Evolutionary conservation across 2,888 invertebrate genomes (phyloP), one percentile per base, ranked within the genome.

Genomic region (Metalampra italica): DNA sequence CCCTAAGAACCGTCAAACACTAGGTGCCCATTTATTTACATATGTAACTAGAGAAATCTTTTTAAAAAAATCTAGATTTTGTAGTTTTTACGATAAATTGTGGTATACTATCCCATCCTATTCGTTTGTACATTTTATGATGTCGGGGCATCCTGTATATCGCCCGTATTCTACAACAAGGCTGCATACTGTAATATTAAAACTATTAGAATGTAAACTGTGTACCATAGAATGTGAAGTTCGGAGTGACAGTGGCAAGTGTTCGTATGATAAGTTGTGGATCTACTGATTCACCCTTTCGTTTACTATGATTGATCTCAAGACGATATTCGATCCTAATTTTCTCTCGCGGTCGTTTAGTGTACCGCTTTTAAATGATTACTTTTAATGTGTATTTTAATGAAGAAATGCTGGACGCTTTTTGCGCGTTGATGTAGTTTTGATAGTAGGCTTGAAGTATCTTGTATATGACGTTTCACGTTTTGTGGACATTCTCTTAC

Each of bases 291-390:
- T 61, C 75, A 57, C 62, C 68, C 73, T 68, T 74, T 76, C 77
- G 76, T 74, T 76, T 72, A 78, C 80, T 81, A 78, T 73, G 77
- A 83, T 82, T 89, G 89, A 88, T 89, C 88, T 89, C 88, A 89
- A 81, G 77, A 84, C 82, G 82, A 82, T 86, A 82, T 85, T 87
- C 85, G 85, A 82, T 86, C 85, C 84, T 85, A 83, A 78, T 78
- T 69, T 75, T 79, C 71, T 78, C 75, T 75, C 64, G 79, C 78
- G 81, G 81, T 43, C 13, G 39, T 78, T 68, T 71, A 71, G 67
- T 72, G 78, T 71, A 62, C 78, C 82, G 80, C 79, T 75, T 61
- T 77, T 67, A 69, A 71, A 64, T 71, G 64, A 68, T 78, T 78
- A 78, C 71, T 78, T 75, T 78, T 78, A 80, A 77, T 78, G 75